Conservation (phyloP, 2,113 vertebrate genomes). For the Lates calcarifer region DNA sequence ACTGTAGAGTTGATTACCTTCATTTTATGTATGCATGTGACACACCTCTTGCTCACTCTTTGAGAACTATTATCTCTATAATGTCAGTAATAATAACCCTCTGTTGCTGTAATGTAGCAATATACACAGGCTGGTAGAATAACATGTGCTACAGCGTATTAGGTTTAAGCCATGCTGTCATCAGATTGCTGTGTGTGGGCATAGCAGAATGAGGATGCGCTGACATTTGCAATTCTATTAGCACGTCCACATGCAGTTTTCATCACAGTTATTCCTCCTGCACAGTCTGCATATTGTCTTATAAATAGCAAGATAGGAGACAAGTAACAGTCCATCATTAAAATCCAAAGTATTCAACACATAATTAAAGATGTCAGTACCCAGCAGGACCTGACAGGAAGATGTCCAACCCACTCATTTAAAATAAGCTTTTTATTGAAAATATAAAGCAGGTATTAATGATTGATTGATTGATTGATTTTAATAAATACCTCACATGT, state of each 20-base stretch:
- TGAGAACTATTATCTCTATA: not conserved
- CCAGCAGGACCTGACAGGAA: not conserved
- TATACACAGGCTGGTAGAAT: not conserved
- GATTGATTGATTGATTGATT: not conserved
- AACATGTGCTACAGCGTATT: not conserved
- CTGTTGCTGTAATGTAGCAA: not conserved
- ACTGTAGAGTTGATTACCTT: not conserved
- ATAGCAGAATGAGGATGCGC: not conserved
- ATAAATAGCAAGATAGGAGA: not conserved
- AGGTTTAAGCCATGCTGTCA: not conserved
- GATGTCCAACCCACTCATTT: not conserved
- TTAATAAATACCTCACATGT: not conserved
- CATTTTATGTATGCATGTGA: not conserved
- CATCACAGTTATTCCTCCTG: not conserved
- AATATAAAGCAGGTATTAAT: not conserved
- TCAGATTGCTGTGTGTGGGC: conserved; percentile 4
- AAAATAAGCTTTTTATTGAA: not conserved
- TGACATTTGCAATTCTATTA: conserved; percentile 6
- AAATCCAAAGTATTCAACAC: not conserved
- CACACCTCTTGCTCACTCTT: not conserved
- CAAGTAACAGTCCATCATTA: not conserved
- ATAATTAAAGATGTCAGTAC: not conserved
- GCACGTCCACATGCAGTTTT: not conserved
- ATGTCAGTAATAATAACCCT: not conserved
- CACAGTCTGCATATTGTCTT: not conserved